Evolutionary conservation across 2,113 vertebrate genomes (phyloP).

Genomic region (Psilopsiagon aurifrons): DNA sequence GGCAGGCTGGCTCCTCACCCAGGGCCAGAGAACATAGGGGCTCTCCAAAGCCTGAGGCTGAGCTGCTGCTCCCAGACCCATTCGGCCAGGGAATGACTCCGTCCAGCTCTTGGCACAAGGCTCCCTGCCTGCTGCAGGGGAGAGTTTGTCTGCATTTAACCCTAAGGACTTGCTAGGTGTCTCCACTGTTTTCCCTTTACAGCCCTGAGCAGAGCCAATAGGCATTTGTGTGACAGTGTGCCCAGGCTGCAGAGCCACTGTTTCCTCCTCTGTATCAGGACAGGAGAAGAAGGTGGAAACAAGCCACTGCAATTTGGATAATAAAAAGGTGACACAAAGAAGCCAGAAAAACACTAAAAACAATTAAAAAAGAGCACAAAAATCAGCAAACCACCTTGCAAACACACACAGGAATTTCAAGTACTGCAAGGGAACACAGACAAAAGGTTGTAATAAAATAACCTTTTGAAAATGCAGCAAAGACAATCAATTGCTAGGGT

Average conservation of each 20-base stretch:
- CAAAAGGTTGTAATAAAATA: background rate
- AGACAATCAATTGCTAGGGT: background rate
- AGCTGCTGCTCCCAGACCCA: background rate
- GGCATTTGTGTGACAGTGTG: background rate
- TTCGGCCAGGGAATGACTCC: accelerated
- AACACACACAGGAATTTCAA: background rate
- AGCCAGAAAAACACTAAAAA: background rate
- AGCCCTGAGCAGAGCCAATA: background rate
- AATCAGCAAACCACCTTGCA: background rate
- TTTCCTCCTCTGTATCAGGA: background rate
- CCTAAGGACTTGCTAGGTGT: background rate
- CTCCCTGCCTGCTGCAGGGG: background rate
- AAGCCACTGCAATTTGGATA: background rate
- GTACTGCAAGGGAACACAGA: background rate
- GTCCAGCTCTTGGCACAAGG: background rate
- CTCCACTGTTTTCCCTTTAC: background rate
- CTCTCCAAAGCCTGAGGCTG: background rate
- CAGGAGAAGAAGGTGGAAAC: background rate
- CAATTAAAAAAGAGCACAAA: background rate
- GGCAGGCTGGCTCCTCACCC: background rate
- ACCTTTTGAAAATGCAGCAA: background rate
- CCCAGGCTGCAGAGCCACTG: background rate
- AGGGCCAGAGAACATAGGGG: background rate
- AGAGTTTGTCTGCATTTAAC: background rate
- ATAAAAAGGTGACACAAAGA: background rate